Evolutionary conservation across 2,888 invertebrate genomes (phyloP).

Genomic region (Acleris holmiana): DNA sequence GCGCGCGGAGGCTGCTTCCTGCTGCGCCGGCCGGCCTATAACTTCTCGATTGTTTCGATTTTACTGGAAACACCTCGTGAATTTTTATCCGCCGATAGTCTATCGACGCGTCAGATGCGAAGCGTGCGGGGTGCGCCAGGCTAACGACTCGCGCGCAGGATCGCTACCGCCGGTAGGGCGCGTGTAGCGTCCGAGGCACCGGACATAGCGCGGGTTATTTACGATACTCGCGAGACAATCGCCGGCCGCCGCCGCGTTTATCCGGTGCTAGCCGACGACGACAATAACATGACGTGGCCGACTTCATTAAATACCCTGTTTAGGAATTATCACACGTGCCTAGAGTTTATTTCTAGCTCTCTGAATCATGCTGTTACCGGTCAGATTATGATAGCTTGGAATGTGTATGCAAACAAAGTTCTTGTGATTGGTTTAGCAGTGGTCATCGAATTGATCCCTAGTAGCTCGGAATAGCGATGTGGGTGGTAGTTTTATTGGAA

Average conservation of each 20-base stretch:
- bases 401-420: slow-evolving; percentile 32
- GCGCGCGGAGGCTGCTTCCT: slow-evolving; percentile 75
- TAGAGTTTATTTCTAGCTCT: slow-evolving; percentile 66
- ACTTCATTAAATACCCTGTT: slow-evolving; percentile 78
- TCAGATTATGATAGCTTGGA: slow-evolving; percentile 30
- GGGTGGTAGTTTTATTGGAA: neutral
- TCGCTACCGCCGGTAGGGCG: slow-evolving; percentile 67
- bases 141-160: slow-evolving; percentile 48
- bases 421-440: slow-evolving; percentile 9
- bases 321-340: slow-evolving; percentile 76
- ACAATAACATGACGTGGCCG: slow-evolving; percentile 80
- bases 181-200: slow-evolving; percentile 67
- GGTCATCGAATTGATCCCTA: slow-evolving; percentile 7
- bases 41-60: slow-evolving; percentile 55
- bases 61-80: slow-evolving; percentile 41
- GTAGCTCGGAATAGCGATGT: neutral
- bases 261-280: slow-evolving; percentile 77
- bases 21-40: slow-evolving; percentile 52
- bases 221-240: slow-evolving; percentile 81
- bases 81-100: slow-evolving; percentile 23
- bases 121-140: slow-evolving; percentile 1
- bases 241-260: slow-evolving; percentile 73
- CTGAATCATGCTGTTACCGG: slow-evolving; percentile 65
- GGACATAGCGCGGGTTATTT: slow-evolving; percentile 80
- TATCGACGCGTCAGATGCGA: slow-evolving; percentile 16